Conservation (phyloP, 2,113 vertebrate genomes). For the Etheostoma spectabile region DNA sequence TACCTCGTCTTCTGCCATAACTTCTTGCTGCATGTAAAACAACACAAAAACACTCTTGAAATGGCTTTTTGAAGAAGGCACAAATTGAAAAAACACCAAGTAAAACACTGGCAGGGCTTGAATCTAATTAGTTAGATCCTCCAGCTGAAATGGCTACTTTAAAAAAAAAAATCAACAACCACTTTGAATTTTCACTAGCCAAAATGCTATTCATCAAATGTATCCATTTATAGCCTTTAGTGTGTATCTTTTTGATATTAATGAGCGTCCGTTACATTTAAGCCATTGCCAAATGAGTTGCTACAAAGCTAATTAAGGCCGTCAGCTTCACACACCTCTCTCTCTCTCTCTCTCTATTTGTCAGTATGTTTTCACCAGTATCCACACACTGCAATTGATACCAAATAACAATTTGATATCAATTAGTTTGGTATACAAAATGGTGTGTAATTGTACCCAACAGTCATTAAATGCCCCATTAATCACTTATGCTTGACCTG, state of each 20-base stretch:
- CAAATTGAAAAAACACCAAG: slow-evolving; percentile 2
- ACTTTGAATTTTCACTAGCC: not conserved
- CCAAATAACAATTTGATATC: not conserved
- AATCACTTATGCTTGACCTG: not conserved
- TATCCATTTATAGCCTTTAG: not conserved
- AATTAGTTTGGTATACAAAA: not conserved
- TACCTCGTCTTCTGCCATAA: slow-evolving; percentile 99
- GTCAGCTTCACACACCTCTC: too few species aligned
- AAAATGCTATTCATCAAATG: slow-evolving; percentile 1
- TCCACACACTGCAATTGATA: not conserved
- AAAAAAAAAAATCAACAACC: not conserved
- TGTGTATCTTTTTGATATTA: too few species aligned
- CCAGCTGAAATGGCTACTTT: not conserved
- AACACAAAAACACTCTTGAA: slow-evolving; percentile 78
- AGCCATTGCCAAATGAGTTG: too few species aligned
- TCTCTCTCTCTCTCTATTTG: too few species aligned
- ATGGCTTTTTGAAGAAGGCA: slow-evolving; percentile 23
- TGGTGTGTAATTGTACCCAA: not conserved
- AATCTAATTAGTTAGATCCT: slow-evolving; percentile 3
- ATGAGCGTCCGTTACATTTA: too few species aligned
- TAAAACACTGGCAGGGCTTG: slow-evolving; percentile 22
- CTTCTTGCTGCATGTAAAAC: slow-evolving; percentile 99
- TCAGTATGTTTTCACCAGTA: too few species aligned
- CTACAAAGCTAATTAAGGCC: too few species aligned
- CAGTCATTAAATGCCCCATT: not conserved